These are phyloP conservation scores for Loriculus beryllinus DNA, from an alignment of 2,797 vertebrate species.

Conservation along the genomic window DNA sequence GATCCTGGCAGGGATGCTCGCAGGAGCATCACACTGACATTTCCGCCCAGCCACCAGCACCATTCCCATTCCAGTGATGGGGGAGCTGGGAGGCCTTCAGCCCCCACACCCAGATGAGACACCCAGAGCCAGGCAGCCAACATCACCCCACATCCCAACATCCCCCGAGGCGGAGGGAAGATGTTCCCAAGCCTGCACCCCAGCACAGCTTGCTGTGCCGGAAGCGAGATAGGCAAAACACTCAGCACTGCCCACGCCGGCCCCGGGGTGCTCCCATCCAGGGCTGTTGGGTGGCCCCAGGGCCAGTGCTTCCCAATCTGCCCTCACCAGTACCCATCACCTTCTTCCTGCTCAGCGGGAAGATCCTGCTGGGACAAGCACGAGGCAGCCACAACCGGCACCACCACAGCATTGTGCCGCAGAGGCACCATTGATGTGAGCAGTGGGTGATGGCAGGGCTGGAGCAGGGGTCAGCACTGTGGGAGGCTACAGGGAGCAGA, in stretches of 20 bases:
- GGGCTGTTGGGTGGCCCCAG: not conserved
- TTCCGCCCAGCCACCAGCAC: rapidly evolving
- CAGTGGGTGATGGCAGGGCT: not conserved
- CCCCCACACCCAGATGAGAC: not conserved
- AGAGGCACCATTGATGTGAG: not conserved
- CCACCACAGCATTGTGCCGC: not conserved
- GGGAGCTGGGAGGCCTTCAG: not conserved
- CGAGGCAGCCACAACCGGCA: rapidly evolving
- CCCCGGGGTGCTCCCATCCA: not conserved
- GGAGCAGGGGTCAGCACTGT: rapidly evolving
- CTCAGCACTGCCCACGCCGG: not conserved
- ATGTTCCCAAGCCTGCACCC: not conserved
- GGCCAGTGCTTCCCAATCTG: not conserved
- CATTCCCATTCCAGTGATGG: rapidly evolving
- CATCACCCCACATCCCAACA: rapidly evolving
- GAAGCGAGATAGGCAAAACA: not conserved
- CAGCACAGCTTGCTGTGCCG: rapidly evolving
- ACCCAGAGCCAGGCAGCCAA: not conserved
- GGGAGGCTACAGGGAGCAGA: not conserved
- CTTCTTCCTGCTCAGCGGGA: not conserved
- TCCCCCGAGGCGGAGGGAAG: rapidly evolving
- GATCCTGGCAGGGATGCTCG: rapidly evolving
- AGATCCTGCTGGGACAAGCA: rapidly evolving
- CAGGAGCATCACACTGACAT: rapidly evolving
- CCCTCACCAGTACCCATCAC: not conserved